Evolutionary conservation across 2,888 invertebrate species (phyloP), one percentile per base, ranked within the genome.

Genomic region (Leucoma salicis): DNA sequence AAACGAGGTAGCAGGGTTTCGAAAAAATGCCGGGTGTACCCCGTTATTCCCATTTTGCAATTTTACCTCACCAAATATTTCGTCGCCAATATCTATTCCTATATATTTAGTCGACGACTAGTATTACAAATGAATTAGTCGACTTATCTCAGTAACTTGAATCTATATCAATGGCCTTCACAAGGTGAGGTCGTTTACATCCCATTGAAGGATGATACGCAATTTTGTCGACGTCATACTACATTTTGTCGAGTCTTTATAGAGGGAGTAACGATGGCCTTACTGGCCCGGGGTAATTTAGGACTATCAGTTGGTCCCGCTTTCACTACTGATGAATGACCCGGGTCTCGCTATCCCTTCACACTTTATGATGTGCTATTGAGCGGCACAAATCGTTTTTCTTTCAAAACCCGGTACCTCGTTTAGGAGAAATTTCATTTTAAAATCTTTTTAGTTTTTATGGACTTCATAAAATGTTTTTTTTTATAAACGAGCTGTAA

Each of bases 321-420:
- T 85, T 87, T 85, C 86, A 78, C 81, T 66, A 53, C 70, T 74
- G 76, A 82, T 78, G 77, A 80, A 78, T 79, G 78, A 82, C 80
- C 77, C 61, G 63, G 61, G 67, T 58, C 66, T 58, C 57, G 61
- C 66, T n/a, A 68, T 72, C 73, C 73, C 78, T 74, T 74, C 63
- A 66, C 74, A 71, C 68, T 70, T 73, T 72, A 60, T 68, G 66
- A 62, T 67, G 60, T 57, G 66, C 70, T 68, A 68, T 76, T 70
- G 67, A 71, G 63, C 66, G 67, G 57, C 70, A 76, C 75, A 78
- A 75, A 83, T 78, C 73, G 74, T 78, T 82, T 80, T 76, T 70
- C 70, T 82, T 84, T 82, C 81, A 78, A 71, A 74, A 75, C 70
- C 70, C 63, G 63, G 71, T 66, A 66, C 70, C 72, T 72, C 76